phyloP scores from a whole-genome alignment of 2,888 invertebrate genomes.

The Patella caerulea region DNA sequence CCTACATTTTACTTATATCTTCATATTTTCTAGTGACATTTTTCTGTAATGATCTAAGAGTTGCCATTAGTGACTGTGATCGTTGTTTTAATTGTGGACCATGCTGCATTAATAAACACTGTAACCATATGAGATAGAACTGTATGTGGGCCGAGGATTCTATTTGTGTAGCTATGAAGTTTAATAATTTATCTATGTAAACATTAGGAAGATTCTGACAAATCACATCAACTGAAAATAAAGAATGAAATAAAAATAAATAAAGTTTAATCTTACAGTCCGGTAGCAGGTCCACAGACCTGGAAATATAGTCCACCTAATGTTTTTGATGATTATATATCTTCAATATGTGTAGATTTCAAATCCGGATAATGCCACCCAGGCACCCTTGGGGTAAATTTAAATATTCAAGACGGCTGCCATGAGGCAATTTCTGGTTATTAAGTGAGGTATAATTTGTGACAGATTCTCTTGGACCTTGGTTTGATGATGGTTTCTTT shows the following conservation, averaged over 20 bases:
- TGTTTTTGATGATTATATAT: too few relatives aligned
- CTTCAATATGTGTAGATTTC: too few relatives aligned
- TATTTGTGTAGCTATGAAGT: slow-evolving; percentile 80
- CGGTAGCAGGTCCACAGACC: too few relatives aligned
- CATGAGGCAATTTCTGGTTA: too few relatives aligned
- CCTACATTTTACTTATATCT: slow-evolving; percentile 86
- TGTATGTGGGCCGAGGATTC: slow-evolving; percentile 88
- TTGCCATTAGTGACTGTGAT: slow-evolving; percentile 77
- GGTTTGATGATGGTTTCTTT: too few relatives aligned
- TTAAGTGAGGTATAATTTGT: too few relatives aligned
- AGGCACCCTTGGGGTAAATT: too few relatives aligned
- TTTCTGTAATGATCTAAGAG: slow-evolving; percentile 79
- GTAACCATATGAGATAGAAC: slow-evolving; percentile 87
- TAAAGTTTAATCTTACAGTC: too few relatives aligned
- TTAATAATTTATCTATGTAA: slow-evolving; percentile 83
- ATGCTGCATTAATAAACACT: slow-evolving; percentile 79
- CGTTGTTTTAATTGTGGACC: slow-evolving; percentile 74
- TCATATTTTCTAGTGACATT: slow-evolving; percentile 82
- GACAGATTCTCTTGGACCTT: too few relatives aligned
- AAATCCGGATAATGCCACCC: too few relatives aligned
- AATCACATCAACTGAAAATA: slow-evolving; percentile 82
- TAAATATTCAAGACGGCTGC: too few relatives aligned
- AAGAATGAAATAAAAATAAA: not conserved
- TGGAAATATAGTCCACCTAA: too few relatives aligned
- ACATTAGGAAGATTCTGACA: slow-evolving; percentile 80